phyloP scores from a whole-genome alignment of 2,888 invertebrate genomes.

The Mythimna ferrago region DNA sequence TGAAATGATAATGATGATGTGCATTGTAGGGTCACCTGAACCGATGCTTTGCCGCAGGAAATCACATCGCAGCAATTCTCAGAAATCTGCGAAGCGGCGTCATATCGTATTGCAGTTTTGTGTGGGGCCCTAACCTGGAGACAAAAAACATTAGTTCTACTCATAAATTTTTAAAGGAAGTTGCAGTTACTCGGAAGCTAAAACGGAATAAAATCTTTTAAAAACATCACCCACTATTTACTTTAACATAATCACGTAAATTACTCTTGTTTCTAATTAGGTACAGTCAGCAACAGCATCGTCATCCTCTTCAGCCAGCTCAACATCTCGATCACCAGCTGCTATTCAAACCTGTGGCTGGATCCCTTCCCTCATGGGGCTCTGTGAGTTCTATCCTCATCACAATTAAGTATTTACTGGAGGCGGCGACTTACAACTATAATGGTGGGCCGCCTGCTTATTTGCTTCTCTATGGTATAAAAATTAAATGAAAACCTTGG shows the following conservation, averaged over 20 bases:
- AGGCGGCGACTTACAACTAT: neutral
- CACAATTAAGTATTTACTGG: neutral
- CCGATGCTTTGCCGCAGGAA: too few relatives aligned
- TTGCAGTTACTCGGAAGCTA: too few relatives aligned
- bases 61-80: too few relatives aligned
- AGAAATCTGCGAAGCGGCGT: too few relatives aligned
- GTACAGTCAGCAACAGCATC: neutral
- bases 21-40: too few relatives aligned
- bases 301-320: neutral
- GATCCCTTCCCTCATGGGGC: slow-evolving; percentile 11
- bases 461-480: too few relatives aligned
- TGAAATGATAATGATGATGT: too few relatives aligned
- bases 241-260: neutral
- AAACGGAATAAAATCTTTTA: too few relatives aligned
- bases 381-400: slow-evolving; percentile 3
- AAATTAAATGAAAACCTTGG: neutral
- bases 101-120: too few relatives aligned
- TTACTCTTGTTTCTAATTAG: neutral
- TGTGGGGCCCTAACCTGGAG: too few relatives aligned
- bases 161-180: too few relatives aligned
- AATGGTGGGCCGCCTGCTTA: neutral
- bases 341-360: neutral
- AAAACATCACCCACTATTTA: neutral
- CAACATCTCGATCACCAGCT: neutral
- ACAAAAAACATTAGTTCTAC: too few relatives aligned